Base-by-base conservation (phyloP, 2,113 vertebrate genomes). In the Isurus oxyrinchus region DNA sequence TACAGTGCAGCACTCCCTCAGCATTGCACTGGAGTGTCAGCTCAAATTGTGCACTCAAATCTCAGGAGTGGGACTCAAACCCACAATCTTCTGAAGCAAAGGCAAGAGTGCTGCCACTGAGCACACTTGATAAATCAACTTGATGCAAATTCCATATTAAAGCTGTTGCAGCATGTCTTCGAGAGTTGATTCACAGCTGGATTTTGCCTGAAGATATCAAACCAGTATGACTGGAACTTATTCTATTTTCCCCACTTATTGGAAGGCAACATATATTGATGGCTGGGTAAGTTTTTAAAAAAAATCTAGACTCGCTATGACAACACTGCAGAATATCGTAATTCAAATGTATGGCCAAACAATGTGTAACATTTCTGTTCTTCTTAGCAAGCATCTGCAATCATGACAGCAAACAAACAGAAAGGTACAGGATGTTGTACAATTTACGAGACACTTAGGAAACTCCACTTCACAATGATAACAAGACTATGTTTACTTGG, bases 181-280 rank as follows among this genome's bases (percentile, higher is more conserved):
- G 8, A 16, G 16, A 63, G 4, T 44, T 94, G 90, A 63, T 94
- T 94, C 59, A n/a, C 55, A 40, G 35, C 35, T 94, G 44, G 59
- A 94, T 63, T n/a, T 94, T 94, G 90, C 90, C 90, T 63, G 35
- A 63, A 63, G 90, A 63, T 94, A 94, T 35, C 59, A 94, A 94
- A 94, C 90, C 90, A 94, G 90, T 63, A 31, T 63, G 90, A 66
- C 90, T 63, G 59, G 59, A 94, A 94, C 35, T 2, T 57, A 5
- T 31, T 90, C 87, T 14, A 90, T 35, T 90, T 63, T 94, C 35
- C 35, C 16, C 5, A 63, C 55, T n/a, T 91, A 19, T 2, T 59
- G 31, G 55, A 27, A 59, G 57, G 11, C 55, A 91, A 35, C 57
- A 19, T n/a, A 4, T 91, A 35, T 3, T 40, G 16, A 19, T 35